Conservation (phyloP, 1,140 invertebrate genomes). For the Neodiprion fabricii region DNA sequence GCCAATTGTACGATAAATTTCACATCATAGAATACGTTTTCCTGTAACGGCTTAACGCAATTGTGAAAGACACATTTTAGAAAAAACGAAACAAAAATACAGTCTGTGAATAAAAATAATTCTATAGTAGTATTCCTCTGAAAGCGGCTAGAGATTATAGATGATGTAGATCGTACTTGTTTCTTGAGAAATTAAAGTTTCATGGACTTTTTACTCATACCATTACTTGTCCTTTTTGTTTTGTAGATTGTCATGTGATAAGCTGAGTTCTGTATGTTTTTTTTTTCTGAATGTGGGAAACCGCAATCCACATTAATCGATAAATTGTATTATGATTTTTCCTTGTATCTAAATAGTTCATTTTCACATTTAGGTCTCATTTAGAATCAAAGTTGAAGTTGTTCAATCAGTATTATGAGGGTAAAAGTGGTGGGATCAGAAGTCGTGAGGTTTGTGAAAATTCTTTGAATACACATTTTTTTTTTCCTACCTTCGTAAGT, state of each 20-base stretch:
- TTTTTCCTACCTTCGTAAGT: conserved; percentile 11
- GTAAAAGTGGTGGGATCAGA: conserved; percentile 77
- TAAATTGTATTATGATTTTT: neutral
- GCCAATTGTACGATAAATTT: too few species aligned
- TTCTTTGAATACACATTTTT: neutral
- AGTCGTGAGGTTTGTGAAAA: conserved; percentile 67
- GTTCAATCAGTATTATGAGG: conserved; percentile 83
- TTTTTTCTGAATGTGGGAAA: too few species aligned
- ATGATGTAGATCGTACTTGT: too few species aligned
- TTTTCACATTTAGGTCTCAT: conserved; percentile 66
- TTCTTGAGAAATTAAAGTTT: too few species aligned
- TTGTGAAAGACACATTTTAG: too few species aligned
- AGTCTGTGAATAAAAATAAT: too few species aligned
- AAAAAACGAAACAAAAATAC: too few species aligned
- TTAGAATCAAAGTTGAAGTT: conserved; percentile 81
- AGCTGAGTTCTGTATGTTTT: neutral
- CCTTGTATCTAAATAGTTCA: conserved; percentile 20
- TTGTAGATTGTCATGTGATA: conserved; percentile 15
- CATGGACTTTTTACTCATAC: neutral
- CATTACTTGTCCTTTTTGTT: conserved; percentile 13
- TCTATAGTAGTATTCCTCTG: too few species aligned
- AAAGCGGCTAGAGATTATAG: too few species aligned
- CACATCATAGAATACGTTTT: too few species aligned
- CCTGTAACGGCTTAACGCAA: too few species aligned
- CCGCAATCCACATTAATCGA: neutral